Evolutionary conservation across 1,140 invertebrate genomes (phyloP).

Genomic region (Pararge aegeria): DNA sequence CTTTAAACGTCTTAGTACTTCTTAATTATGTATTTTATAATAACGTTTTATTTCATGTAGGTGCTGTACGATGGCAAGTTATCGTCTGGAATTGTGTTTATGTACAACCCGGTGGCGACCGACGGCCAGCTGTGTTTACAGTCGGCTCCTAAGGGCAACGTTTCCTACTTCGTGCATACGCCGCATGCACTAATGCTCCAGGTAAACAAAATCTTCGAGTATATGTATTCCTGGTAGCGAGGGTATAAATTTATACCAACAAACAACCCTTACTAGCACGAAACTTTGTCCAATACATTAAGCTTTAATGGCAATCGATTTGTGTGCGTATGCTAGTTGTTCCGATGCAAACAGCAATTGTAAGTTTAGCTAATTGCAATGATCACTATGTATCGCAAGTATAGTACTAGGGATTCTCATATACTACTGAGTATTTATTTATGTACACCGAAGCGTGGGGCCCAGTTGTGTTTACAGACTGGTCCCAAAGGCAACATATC

Average conservation of each 20-base stretch:
- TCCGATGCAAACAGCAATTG: too few relatives aligned
- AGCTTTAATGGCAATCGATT: too few relatives aligned
- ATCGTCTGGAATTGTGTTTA: conserved; percentile 97
- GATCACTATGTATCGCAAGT: too few relatives aligned
- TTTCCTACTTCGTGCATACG: conserved; percentile 98
- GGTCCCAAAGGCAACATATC: conserved; percentile 97
- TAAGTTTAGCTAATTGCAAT: too few relatives aligned
- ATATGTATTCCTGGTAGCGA: conserved; percentile 25
- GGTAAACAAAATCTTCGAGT: conserved; percentile 77
- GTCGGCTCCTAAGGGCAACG: conserved; percentile 97
- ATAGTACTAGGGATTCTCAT: too few relatives aligned
- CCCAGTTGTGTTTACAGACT: conserved; percentile 98
- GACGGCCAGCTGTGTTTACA: conserved; percentile 99
- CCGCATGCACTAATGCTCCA: conserved; percentile 99
- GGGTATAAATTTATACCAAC: background rate
- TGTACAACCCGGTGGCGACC: conserved; percentile 99
- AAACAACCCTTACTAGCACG: background rate
- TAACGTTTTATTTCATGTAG: conserved; percentile 79
- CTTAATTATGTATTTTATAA: background rate
- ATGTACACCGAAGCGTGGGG: conserved; percentile 99
- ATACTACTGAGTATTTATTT: too few relatives aligned
- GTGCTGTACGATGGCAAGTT: conserved; percentile 99
- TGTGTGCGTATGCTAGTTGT: too few relatives aligned
- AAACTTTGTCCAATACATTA: too few relatives aligned
- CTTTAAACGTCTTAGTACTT: too few relatives aligned